These are phyloP conservation scores for Trididemnum clinides DNA, from an alignment of 23 tunicate species.

Conservation along the genomic window DNA sequence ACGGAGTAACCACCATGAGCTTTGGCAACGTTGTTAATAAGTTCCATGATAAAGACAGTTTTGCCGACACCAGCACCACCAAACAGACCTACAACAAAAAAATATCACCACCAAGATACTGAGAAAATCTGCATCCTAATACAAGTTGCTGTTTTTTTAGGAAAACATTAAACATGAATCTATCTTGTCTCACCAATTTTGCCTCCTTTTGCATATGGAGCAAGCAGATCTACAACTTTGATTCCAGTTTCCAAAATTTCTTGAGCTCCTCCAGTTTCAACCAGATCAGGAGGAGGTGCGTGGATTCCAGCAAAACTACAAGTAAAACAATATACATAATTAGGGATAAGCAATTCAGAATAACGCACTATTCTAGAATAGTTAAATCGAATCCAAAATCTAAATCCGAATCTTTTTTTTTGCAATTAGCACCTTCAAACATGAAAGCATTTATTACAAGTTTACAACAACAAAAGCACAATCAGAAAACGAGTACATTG, in stretches of 20 bases:
- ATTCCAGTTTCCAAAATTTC: conserved; percentile 99
- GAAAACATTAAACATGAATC: no score
- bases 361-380: no score
- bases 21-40: conserved; percentile 99
- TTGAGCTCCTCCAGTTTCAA: conserved; percentile 98
- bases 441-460: no score
- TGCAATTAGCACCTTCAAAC: no score
- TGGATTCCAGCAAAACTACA: conserved; percentile 84
- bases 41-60: conserved; percentile 99
- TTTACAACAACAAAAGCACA: no score
- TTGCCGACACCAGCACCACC: conserved; percentile 99
- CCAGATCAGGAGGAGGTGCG: conserved; percentile 88
- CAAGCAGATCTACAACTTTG: conserved; percentile 98
- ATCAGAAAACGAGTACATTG: no score
- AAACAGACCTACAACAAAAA: conserved; percentile 66
- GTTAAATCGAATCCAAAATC: no score
- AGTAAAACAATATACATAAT: not conserved
- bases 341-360: no score
- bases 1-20: conserved; percentile 99
- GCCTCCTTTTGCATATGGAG: conserved; percentile 99
- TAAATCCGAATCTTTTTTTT: no score
- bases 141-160: no score
- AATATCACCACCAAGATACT: not conserved
- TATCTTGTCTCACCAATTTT: conserved; percentile 89
- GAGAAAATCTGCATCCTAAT: not conserved